A percentile compares a stretch with the other conserved stretches of the same genome.
Conservation (phyloP, 2,797 vertebrate genomes). For the Sebastes elongatus region DNA sequence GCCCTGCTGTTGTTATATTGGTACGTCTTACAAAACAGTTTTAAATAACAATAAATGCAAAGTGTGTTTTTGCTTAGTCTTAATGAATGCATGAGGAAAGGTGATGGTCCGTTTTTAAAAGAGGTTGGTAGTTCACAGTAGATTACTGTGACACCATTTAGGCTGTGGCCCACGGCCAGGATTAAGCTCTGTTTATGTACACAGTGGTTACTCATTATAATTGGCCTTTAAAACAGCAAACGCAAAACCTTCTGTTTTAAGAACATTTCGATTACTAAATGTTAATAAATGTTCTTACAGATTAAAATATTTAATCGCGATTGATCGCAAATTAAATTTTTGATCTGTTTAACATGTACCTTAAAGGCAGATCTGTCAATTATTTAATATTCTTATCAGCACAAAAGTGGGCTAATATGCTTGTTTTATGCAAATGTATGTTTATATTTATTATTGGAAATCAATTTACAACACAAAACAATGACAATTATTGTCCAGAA, state of each 20-base stretch:
- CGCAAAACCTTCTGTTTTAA: background rate
- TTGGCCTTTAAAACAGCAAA: constrained; percentile 6
- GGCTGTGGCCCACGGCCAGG: constrained; percentile 2
- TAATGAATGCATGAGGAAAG: constrained; percentile 5
- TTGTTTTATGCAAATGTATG: too few species aligned
- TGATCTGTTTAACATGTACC: too few species aligned
- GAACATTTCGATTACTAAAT: too few species aligned
- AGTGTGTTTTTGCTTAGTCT: background rate
- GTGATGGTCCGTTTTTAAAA: background rate
- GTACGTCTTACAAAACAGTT: background rate
- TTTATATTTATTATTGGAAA: too few species aligned
- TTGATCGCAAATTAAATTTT: too few species aligned
- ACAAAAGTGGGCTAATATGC: too few species aligned
- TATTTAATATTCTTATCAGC: too few species aligned
- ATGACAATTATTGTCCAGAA: too few species aligned
- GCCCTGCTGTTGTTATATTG: background rate
- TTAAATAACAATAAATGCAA: background rate
- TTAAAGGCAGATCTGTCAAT: too few species aligned
- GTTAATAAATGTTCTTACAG: too few species aligned
- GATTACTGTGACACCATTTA: constrained; percentile 14
- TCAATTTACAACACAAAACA: too few species aligned
- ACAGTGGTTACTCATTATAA: constrained; percentile 26
- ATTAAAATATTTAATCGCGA: too few species aligned
- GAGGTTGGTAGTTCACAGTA: background rate
- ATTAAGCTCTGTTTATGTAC: constrained; percentile 25